phyloP scores from a whole-genome alignment of 2,888 invertebrate genomes.

The Drosophila monieri region DNA sequence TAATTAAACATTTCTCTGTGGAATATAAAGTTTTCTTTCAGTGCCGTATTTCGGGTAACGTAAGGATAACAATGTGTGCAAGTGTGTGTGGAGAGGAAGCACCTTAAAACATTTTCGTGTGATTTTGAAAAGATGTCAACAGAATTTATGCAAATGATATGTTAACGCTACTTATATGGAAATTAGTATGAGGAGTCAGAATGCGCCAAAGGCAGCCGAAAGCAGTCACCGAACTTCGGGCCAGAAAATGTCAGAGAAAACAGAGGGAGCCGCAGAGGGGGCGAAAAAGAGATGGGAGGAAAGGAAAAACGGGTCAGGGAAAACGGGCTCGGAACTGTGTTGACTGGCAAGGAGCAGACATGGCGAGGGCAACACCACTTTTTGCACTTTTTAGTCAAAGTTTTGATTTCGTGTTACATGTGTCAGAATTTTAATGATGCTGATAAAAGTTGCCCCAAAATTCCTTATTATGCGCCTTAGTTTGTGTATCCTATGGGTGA shows the following conservation, averaged over 20 bases:
- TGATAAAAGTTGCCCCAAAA: conserved; percentile 76
- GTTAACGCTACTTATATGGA: conserved; percentile 81
- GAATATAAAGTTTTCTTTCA: not conserved
- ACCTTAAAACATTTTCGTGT: conserved; percentile 82
- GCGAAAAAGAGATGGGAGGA: not conserved
- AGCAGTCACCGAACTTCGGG: conserved; percentile 51
- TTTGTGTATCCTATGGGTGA: conserved; percentile 24
- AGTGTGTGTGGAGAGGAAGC: conserved; percentile 51
- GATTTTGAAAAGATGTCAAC: conserved; percentile 82
- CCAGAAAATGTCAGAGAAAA: conserved; percentile 10
- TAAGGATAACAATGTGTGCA: conserved; percentile 38
- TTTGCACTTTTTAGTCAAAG: conserved; percentile 79
- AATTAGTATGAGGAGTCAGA: conserved; percentile 80
- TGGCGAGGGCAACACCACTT: conserved; percentile 60
- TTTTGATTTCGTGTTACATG: conserved; percentile 80
- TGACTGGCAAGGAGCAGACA: conserved; percentile 28
- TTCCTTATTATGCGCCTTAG: conserved; percentile 73
- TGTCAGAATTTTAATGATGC: conserved; percentile 80
- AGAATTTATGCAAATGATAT: conserved; percentile 82
- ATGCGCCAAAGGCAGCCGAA: conserved; percentile 77
- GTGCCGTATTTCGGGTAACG: conserved; percentile 18
- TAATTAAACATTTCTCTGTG: conserved; percentile 6
- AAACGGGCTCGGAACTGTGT: conserved; percentile 26
- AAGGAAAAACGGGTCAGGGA: conserved; percentile 2
- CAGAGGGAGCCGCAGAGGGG: not conserved